A percentile compares a stretch with the other conserved stretches of the same genome.
Conservation (phyloP, 2,797 vertebrate genomes). For the Trachurus trachurus region DNA sequence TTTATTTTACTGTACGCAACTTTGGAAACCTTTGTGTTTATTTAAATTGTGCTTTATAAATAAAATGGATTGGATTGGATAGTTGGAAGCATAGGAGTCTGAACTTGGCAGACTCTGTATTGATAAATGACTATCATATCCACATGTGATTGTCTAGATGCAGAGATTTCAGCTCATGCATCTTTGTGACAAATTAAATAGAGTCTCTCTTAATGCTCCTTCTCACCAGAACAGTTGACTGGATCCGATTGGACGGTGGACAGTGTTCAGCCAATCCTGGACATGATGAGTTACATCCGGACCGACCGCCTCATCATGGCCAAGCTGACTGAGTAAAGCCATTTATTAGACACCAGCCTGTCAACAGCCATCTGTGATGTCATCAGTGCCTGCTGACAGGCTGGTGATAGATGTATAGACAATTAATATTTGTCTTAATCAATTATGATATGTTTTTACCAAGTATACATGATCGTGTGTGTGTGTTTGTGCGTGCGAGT, state of each 20-base stretch:
- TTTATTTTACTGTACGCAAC: too few species aligned
- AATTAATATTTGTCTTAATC: neutral
- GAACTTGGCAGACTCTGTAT: too few species aligned
- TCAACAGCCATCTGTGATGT: too few species aligned
- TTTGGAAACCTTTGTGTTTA: too few species aligned
- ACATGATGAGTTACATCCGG: constrained; percentile 93
- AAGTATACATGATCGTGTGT: neutral
- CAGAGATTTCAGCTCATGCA: too few species aligned
- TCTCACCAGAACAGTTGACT: constrained; percentile 88
- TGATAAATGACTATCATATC: too few species aligned
- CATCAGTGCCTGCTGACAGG: too few species aligned
- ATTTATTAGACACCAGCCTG: neutral
- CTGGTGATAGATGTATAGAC: too few species aligned
- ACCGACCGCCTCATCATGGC: constrained; percentile 91
- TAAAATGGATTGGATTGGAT: too few species aligned
- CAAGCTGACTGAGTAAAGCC: constrained; percentile 91
- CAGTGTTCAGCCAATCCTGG: constrained; percentile 88
- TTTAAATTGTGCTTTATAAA: too few species aligned
- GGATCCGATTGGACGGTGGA: constrained; percentile 92
- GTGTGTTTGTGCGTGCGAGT: constrained; percentile 40
- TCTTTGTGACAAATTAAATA: neutral
- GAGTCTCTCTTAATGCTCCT: neutral
- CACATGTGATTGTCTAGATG: too few species aligned
- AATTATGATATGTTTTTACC: neutral
- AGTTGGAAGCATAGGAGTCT: too few species aligned